Base-by-base conservation (phyloP, 2,113 vertebrate genomes). In the Alectura lathami region DNA sequence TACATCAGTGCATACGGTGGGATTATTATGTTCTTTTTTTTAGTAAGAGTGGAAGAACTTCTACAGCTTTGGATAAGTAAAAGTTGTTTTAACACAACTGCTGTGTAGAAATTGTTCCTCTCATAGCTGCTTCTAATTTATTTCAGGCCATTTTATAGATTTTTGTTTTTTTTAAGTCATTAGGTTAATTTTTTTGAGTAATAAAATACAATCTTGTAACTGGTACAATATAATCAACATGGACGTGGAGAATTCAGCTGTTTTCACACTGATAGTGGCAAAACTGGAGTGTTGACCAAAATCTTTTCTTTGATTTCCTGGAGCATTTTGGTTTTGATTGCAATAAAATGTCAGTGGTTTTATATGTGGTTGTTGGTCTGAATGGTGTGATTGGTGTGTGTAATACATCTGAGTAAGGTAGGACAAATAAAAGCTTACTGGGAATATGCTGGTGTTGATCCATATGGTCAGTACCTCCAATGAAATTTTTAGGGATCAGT, bases 391-490 rank as follows among this genome's bases (percentile, higher is more conserved):
- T 22, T 73, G 23, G n/a, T 56, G 6, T 83, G 50, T 57, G 42
- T 75, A 16, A 48, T 30, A 24, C 15, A 8, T 66, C 17, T 80
- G n/a, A 53, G 45, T 50, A 88, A 69, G 50, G 6, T 36, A 50
- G 18, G 69, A 14, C 12, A n/a, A 8, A 54, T 6, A 24, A 9
- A 3, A 20, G 6, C 2, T 0, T 75, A 3, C 42, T 89, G 38
- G 67, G 17, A 17, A 32, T 77, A 20, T 48, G 16, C 34, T 85
- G 32, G 36, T 29, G 11, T 40, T 40, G 36, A 63, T 63, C 24
- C 8, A 27, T 63, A 18, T 40, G 11, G 12, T 40, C 60, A 63
- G 17, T 47, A 72, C 22, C 38, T 81, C 32, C 27, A 59, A 6
- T 82, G 34, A 63, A 82, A 51, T 47, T 87, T 86, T 40, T 57